phyloP scores from a whole-genome alignment of 2,113 vertebrate species.

The Ariopsis seemanni region DNA sequence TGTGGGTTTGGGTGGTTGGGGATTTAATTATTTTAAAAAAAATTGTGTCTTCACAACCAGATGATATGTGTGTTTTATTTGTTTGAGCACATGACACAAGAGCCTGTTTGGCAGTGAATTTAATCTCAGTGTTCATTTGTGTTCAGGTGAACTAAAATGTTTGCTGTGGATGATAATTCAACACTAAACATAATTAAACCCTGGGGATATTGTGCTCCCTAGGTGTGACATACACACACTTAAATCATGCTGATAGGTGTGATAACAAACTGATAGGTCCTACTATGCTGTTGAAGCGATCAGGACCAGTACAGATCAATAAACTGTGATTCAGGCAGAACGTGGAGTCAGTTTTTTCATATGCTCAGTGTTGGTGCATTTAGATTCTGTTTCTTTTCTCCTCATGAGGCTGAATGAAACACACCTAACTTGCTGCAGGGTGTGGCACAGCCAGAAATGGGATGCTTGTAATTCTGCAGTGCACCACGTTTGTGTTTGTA shows the following conservation, averaged over 20 bases:
- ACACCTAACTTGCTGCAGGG: constrained; percentile 12
- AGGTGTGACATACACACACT: constrained; percentile 5
- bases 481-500: background rate
- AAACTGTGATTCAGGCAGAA: background rate
- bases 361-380: background rate
- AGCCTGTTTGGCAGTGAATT: background rate
- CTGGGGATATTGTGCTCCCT: background rate
- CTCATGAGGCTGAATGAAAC: background rate
- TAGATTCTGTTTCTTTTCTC: background rate
- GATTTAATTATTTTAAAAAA: background rate
- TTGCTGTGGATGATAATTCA: background rate
- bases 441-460: background rate
- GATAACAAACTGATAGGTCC: background rate
- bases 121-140: background rate
- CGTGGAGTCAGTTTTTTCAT: background rate
- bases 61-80: constrained; percentile 10
- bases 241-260: background rate
- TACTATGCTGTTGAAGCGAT: background rate
- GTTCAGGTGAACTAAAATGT: background rate
- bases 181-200: background rate
- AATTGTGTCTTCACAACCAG: background rate
- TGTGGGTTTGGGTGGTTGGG: background rate
- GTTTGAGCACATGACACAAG: background rate
- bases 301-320: background rate
- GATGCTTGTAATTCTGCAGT: constrained; percentile 28